These are phyloP conservation scores for Electrona antarctica DNA, from an alignment of 2,113 vertebrate species.

Conservation along the genomic window DNA sequence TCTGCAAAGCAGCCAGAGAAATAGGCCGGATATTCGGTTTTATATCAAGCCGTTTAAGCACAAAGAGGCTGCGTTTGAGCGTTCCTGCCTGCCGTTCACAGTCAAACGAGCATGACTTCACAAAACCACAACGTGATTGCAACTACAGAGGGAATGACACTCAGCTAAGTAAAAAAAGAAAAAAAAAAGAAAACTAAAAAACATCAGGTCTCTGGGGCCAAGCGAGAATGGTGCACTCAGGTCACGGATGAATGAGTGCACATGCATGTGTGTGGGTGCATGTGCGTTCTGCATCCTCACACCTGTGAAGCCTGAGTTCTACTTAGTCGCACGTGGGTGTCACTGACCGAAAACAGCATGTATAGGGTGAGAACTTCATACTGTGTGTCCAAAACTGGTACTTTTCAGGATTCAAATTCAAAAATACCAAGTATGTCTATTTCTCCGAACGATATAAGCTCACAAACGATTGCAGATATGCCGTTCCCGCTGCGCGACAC, in stretches of 20 bases:
- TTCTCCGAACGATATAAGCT: no score
- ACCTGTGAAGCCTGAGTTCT: conserved; percentile 27
- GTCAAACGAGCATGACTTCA: conserved; percentile 56
- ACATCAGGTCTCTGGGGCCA: conserved; percentile 27
- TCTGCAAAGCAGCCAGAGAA: conserved; percentile 60
- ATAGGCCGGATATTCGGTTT: conserved; percentile 63
- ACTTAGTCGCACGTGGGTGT: no score
- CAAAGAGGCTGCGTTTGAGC: conserved; percentile 45
- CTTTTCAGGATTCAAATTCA: no score
- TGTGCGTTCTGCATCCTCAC: conserved; percentile 40
- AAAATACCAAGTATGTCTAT: no score
- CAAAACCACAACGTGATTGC: conserved; percentile 35
- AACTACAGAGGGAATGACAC: conserved; percentile 37
- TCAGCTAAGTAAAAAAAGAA: neutral
- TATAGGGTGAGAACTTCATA: no score
- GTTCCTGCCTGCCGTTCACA: conserved; percentile 39
- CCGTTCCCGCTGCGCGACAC: no score
- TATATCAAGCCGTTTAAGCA: conserved; percentile 58
- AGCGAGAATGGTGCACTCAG: conserved; percentile 36
- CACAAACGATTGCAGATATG: no score
- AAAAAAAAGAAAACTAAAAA: no score
- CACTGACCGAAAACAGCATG: no score
- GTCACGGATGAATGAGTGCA: conserved; percentile 28
- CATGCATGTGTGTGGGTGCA: conserved; percentile 10
- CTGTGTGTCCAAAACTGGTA: no score